Evolutionary conservation across 30 jellyfish, hydroid and myxozoan genomes (phyloP).

Genomic region (Hydractinia symbiolongicarpus): DNA sequence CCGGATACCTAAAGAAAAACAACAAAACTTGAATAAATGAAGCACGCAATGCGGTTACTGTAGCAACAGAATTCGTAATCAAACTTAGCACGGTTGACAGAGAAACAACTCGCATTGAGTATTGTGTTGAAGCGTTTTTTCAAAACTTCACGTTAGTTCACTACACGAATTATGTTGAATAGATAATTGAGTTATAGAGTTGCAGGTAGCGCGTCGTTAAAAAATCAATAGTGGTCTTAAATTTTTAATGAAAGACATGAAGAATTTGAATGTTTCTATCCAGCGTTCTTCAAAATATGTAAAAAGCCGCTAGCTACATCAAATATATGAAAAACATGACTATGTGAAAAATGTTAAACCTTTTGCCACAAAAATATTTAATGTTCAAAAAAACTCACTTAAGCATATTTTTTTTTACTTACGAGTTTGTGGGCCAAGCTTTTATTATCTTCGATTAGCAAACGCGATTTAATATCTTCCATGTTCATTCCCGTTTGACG

Average conservation of each 20-base stretch:
- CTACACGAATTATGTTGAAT: slow-evolving; percentile 12
- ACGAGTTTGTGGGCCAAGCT: too few species aligned
- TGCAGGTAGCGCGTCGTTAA: slow-evolving; percentile 33
- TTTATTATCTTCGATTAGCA: too few species aligned
- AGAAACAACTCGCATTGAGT: slow-evolving; percentile 8
- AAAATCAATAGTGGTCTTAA: slow-evolving; percentile 5
- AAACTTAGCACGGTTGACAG: slow-evolving; percentile 18
- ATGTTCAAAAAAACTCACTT: too few species aligned
- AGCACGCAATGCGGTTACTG: slow-evolving; percentile 10
- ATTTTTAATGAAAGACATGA: slow-evolving; percentile 28
- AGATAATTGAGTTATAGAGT: neutral
- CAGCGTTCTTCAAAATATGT: slow-evolving; percentile 36
- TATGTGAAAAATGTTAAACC: neutral
- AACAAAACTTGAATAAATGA: neutral
- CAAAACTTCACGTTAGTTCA: slow-evolving; percentile 3
- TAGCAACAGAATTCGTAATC: slow-evolving; percentile 12
- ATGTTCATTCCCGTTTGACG: too few species aligned
- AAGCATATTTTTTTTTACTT: too few species aligned
- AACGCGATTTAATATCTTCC: too few species aligned
- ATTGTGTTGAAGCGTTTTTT: slow-evolving; percentile 8
- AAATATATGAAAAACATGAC: neutral
- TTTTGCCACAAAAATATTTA: neutral
- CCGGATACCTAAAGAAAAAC: slow-evolving; percentile 62
- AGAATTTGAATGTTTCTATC: slow-evolving; percentile 34
- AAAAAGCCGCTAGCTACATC: slow-evolving; percentile 17